Evolutionary conservation across 2,113 vertebrate species (phyloP), one percentile per base, ranked within the genome.

Genomic region (Anthoscopus minutus): DNA sequence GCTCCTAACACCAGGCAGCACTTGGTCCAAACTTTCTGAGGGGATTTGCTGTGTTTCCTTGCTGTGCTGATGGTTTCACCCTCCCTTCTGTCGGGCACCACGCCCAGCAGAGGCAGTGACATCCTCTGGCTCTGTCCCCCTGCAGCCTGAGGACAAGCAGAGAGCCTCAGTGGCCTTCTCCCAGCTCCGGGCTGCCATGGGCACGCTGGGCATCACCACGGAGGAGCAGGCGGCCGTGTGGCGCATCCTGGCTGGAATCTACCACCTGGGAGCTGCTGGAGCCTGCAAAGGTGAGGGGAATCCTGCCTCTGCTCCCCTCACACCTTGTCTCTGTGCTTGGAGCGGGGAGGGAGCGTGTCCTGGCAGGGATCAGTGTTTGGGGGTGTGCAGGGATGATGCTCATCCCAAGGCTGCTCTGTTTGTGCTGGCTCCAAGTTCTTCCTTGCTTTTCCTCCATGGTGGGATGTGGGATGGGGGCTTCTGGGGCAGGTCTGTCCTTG

Each of bases 111-210:
- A 37, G 50, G 28, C 16, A 4, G 27, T 86, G 82, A 76, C 1
- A 2, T 4, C 17, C 42, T 18, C 72, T 8, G 4, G 28, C 45
- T 58, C 40, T 61, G 21, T 54, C 44, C 40, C 31, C 53, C 64
- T 13, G 33, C 94, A 99, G 99, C 98, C 98, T 0, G 99, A 99
- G 96, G 99, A 99, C 91, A 99, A 99, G 88, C 99, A 99, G 98
- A 98, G 97, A 69, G 98, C 98, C 0, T 97, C 96, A 0, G 93
- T 93, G 0, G 98, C 98, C 5, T 99, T 99, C 28, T 77, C 98
- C 81, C 98, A 98, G 97, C 98, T 99, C 31, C 97, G 94, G 94
- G 94, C 94, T 5, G 99, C 99, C 97, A 98, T 99, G 99, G 98
- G 97, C 93, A 98, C 81, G 0, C 97, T 99, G 96, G 98, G 98